Base-by-base conservation (phyloP, 2,113 vertebrate genomes). In the Thomomys bottae region DNA sequence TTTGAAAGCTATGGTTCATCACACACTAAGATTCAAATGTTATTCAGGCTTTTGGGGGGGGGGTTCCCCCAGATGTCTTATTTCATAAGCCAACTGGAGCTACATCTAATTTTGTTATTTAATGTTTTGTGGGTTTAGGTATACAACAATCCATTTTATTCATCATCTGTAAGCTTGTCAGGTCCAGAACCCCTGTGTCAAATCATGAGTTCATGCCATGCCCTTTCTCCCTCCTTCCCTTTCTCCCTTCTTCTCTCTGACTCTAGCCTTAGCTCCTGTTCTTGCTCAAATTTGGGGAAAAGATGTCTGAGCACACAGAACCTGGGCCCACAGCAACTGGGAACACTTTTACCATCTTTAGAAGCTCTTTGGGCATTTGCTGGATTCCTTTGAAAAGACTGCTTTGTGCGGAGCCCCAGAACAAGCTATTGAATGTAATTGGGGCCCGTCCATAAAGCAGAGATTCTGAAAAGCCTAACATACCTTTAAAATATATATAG, bases 51-150 rank as follows among this genome's bases (percentile, higher is more conserved):
- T 61, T 54, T 36, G 80, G 14, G 28, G n/a, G n/a, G n/a, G n/a
- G n/a, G n/a, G n/a, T n/a, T 42, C 77, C 61, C 14, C 32, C 26
- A 9, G 14, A 75, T 32, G 5, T 66, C 24, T 61, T 49, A 59
- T 40, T 14, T 42, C 38, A 34, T 32, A 42, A 84, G 59, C 11
- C 49, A 66, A 28, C 5, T 40, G 17, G 32, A 32, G 7, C 32
- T 64, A 9, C 75, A 61, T 63, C 90, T 88, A 23, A 75, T 36
- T 70, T 40, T 82, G 28, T 14, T 28, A 85, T 78, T 79, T 49
- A 76, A 90, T 67, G 76, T 66, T 38, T 32, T 67, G n/a, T 49
- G 79, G 26, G 72, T 20, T 87, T 72, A 70, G 32, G 64, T 30
- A 28, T 84, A 18, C 15, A 72, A 20, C 0, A 5, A 4, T 77